Base-by-base conservation (phyloP, 2,888 invertebrate species). In the Caenorhabditis sp. region DNA sequence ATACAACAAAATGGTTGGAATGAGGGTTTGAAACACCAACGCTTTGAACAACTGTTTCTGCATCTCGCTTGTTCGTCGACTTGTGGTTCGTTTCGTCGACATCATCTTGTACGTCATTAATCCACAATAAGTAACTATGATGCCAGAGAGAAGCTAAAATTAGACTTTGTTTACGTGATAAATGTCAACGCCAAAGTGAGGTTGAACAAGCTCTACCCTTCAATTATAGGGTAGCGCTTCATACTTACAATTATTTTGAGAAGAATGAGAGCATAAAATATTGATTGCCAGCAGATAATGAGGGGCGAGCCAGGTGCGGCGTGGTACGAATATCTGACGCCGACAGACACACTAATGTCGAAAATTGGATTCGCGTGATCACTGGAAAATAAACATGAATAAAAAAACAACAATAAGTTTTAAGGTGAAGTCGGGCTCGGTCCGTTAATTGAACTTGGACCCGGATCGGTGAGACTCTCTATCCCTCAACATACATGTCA, bases 21-120 rank as follows among this genome's bases (percentile, higher is more conserved):
- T 36, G 6, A 58, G 23, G 14, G 57, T 58, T 21, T 58, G 57
- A 36, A 8, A 37, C n/a, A 60, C 24, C 1, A 60, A 24, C 1
- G 60, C 60, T 49, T 23, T 8, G n/a, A 60, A 60, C 3, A 60
- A 17, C 23, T 60, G 60, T n/a, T 23, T 14, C 24, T 60, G 60
- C 43, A 60, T 43, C 2, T 49, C 24, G 1, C 8, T 49, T 27
- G 60, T 60, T 23, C 37, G 37, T n/a, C n/a, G 6, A 8, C 26
- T 26, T 21, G 36, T 12, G 19, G 21, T 23, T 19, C 21, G 14
- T 23, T 36, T 58, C 36, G 8, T 1, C 49, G 6, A n/a, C 31
- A 49, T 23, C 14, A n/a, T n/a, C n/a, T 60, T n/a, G 6, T 36
- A 37, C 5, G 31, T 60, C 24, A 12, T 43, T 4, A 12, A 26